phyloP scores from a whole-genome alignment of 2,113 vertebrate species.

The Pterocles orientalis region DNA sequence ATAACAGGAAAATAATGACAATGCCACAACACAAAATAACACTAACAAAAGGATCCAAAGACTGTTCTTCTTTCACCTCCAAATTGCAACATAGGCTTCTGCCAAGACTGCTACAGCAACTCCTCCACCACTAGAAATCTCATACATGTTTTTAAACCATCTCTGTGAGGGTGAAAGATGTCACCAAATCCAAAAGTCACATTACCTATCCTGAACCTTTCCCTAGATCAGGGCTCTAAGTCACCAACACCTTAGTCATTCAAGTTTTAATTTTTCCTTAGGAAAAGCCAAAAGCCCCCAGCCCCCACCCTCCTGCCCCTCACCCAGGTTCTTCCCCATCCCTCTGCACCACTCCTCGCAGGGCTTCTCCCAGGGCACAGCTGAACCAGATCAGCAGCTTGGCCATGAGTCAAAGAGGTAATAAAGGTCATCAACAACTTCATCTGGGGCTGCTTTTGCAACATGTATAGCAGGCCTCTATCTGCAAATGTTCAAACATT shows the following conservation, averaged over 20 bases:
- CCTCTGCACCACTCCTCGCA: too few relatives aligned
- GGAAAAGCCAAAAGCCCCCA: rapidly evolving
- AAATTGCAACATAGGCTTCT: rapidly evolving
- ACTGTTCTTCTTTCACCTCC: background rate
- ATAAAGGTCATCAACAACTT: background rate
- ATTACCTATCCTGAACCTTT: rapidly evolving
- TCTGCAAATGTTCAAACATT: rapidly evolving
- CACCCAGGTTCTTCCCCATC: background rate
- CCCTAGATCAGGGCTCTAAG: rapidly evolving
- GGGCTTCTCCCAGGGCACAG: background rate
- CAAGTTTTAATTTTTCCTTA: background rate
- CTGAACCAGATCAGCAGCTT: background rate
- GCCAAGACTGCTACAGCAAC: background rate
- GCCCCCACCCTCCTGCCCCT: rapidly evolving
- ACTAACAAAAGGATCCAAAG: background rate
- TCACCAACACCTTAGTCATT: rapidly evolving
- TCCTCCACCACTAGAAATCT: background rate
- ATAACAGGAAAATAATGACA: background rate
- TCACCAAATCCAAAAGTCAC: background rate
- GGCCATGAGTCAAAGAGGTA: background rate
- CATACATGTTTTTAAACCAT: rapidly evolving
- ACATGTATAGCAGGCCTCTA: rapidly evolving
- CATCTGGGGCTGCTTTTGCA: background rate
- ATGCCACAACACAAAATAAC: background rate
- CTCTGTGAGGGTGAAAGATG: rapidly evolving